These are phyloP conservation scores for Istiophorus platypterus DNA, from an alignment of 2,113 vertebrate genomes.

Conservation along the genomic window DNA sequence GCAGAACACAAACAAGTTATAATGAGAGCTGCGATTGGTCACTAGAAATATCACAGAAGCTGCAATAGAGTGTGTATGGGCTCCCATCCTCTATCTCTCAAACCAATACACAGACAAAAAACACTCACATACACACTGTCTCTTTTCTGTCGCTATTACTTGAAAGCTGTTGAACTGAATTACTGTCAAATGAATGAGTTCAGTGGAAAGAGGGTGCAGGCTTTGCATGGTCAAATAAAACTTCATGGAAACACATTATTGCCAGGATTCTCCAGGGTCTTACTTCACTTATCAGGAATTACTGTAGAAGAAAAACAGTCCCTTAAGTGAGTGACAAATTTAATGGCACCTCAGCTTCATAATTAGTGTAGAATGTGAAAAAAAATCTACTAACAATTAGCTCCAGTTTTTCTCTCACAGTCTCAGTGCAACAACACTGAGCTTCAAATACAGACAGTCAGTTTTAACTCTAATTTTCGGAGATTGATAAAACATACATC, in stretches of 20 bases:
- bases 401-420: not conserved
- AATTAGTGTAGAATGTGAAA: not conserved
- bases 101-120: not conserved
- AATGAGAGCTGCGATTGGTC: conserved; percentile 40
- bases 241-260: conserved; percentile 43
- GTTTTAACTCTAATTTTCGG: not conserved
- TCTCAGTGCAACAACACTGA: not conserved
- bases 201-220: conserved; percentile 35
- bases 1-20: conserved; percentile 34
- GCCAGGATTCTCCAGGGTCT: conserved; percentile 39
- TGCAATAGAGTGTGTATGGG: not conserved
- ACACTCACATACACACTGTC: not conserved
- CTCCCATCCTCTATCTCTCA: not conserved
- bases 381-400: not conserved
- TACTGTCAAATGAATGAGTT: conserved; percentile 34
- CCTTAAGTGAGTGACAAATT: conserved; percentile 19
- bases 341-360: conserved; percentile 8
- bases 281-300: conserved; percentile 49
- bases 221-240: conserved; percentile 12
- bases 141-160: not conserved
- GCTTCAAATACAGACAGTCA: not conserved
- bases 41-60: conserved; percentile 30
- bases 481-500: not conserved
- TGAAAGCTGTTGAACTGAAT: conserved; percentile 43
- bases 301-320: conserved; percentile 3